Percentiles rank a stretch among this genome's conserved stretches.
phyloP scores from a whole-genome alignment of 2,113 vertebrate genomes.

The Terrapene triunguis region DNA sequence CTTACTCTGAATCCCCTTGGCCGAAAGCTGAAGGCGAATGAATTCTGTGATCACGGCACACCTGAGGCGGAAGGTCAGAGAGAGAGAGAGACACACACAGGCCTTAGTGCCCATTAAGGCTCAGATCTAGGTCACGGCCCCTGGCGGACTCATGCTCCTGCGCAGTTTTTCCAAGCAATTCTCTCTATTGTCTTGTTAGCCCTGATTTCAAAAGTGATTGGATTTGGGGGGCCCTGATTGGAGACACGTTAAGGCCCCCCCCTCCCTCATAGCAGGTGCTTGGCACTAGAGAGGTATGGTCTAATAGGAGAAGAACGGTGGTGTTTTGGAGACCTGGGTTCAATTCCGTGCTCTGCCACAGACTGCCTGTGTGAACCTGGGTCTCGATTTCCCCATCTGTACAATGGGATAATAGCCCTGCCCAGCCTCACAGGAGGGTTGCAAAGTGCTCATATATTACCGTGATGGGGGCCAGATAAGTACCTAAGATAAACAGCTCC shows the following conservation, averaged over 20 bases:
- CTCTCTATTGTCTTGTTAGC: not conserved
- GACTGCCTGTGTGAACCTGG: not conserved
- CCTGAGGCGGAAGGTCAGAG: constrained; percentile 63
- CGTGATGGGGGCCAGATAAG: not conserved
- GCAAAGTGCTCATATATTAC: not conserved
- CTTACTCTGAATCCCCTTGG: constrained; percentile 85
- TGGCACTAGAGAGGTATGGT: not conserved
- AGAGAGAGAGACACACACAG: not conserved
- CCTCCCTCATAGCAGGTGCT: not conserved
- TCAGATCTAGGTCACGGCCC: not conserved
- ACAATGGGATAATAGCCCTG: not conserved
- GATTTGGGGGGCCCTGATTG: not conserved
- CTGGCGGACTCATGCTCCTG: not conserved
- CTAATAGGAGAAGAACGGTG: not conserved
- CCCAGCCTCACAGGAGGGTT: not conserved
- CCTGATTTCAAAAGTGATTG: not conserved
- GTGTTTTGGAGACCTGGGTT: not conserved
- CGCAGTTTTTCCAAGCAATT: not conserved
- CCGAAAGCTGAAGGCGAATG: constrained; percentile 83
- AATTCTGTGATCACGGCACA: constrained; percentile 94
- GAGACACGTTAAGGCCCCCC: not conserved
- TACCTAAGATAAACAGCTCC: not conserved
- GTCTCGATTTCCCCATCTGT: not conserved
- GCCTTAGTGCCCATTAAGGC: not conserved
- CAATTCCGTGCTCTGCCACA: not conserved